A percentile compares a stretch with the other conserved stretches of the same genome.
Conservation (phyloP, 2,113 vertebrate genomes). For the Hirundichthys speculiger region DNA sequence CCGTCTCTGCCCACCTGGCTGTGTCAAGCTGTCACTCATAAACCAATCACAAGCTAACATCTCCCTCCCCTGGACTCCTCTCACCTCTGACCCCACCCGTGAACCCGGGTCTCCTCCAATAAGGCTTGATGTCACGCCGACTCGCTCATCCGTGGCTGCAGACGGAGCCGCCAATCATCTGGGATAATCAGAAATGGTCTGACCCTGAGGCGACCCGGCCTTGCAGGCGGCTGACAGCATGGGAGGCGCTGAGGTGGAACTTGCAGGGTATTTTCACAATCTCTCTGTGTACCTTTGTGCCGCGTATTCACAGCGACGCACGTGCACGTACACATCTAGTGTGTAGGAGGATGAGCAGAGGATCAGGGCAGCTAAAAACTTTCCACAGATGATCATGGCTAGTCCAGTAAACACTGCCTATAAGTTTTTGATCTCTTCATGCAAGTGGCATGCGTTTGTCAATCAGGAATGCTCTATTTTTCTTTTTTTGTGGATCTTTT, state of each 20-base stretch:
- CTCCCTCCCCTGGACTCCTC: slow-evolving; percentile 56
- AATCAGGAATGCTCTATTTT: too few species aligned
- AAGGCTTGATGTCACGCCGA: slow-evolving; percentile 55
- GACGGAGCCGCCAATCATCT: slow-evolving; percentile 71
- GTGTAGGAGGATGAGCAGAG: background rate
- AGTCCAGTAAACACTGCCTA: background rate
- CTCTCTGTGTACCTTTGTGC: background rate
- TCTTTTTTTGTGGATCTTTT: too few species aligned
- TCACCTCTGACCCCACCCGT: slow-evolving; percentile 68
- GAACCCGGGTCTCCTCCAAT: slow-evolving; percentile 66
- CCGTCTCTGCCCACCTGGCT: slow-evolving; percentile 34
- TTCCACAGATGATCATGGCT: background rate
- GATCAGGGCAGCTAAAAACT: background rate
- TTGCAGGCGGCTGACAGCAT: slow-evolving; percentile 48
- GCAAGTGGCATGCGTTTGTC: too few species aligned
- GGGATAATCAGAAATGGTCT: slow-evolving; percentile 70
- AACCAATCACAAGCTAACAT: slow-evolving; percentile 73
- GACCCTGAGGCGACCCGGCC: slow-evolving; percentile 66
- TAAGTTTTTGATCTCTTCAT: too few species aligned
- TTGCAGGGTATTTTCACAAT: slow-evolving; percentile 43
- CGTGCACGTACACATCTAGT: background rate
- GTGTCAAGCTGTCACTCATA: slow-evolving; percentile 71
- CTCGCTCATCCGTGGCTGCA: slow-evolving; percentile 58
- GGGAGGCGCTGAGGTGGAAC: slow-evolving; percentile 57
- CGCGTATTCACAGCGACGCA: background rate